Percentiles rank a stretch among this genome's conserved stretches.
phyloP scores from a whole-genome alignment of 2,888 invertebrate species.

The Steromphala cineraria region DNA sequence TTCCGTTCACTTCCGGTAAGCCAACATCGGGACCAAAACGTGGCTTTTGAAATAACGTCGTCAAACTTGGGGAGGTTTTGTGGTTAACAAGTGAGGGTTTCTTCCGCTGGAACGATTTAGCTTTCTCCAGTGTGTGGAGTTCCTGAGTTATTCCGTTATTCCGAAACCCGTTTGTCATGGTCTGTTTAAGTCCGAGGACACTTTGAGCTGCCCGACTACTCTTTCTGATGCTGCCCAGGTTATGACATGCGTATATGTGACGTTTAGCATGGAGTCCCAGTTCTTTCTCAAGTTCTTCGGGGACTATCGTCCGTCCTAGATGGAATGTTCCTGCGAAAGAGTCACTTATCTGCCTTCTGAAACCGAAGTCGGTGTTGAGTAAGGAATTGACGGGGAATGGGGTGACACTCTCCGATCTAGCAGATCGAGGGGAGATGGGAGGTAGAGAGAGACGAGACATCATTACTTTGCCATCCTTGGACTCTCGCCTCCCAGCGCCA shows the following conservation, averaged over 20 bases:
- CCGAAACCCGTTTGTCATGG: neutral
- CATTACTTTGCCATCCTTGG: too few species aligned
- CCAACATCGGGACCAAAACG: neutral
- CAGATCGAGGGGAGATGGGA: neutral
- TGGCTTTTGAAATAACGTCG: neutral
- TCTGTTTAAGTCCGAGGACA: slow-evolving; percentile 18
- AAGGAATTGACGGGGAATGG: neutral
- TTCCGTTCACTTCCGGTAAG: slow-evolving; percentile 1
- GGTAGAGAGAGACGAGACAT: neutral
- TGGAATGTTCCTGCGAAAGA: neutral
- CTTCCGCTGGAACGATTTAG: neutral
- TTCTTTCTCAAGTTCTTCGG: neutral
- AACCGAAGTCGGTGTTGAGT: slow-evolving; percentile 13
- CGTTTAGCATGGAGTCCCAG: slow-evolving; percentile 5
- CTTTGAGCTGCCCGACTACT: slow-evolving; percentile 9
- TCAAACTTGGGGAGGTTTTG: neutral
- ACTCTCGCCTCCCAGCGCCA: too few species aligned
- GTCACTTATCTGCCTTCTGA: slow-evolving; percentile 11
- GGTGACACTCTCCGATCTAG: neutral
- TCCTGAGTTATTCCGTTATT: neutral
- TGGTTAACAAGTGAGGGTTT: neutral
- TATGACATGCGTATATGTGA: slow-evolving; percentile 18
- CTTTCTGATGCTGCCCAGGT: slow-evolving; percentile 10
- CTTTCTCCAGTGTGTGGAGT: neutral
- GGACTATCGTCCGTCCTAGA: neutral